Conservation (phyloP, 2,888 invertebrate genomes). For the Hyalella azteca region DNA sequence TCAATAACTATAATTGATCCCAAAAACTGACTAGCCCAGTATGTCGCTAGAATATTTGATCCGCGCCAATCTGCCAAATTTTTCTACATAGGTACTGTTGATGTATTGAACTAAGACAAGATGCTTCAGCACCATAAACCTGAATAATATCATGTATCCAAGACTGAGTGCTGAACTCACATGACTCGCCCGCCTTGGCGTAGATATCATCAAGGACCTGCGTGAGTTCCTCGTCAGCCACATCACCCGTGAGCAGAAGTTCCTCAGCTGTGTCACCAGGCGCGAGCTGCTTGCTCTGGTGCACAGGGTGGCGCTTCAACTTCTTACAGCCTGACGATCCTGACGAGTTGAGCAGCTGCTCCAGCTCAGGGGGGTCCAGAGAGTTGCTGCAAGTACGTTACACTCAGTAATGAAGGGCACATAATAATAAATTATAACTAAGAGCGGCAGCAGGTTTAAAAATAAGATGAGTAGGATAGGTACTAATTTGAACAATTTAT, state of each 20-base stretch:
- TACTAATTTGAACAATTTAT: too few species aligned
- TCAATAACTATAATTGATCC: too few species aligned
- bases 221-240: slow-evolving; percentile 53
- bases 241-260: slow-evolving; percentile 50
- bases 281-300: slow-evolving; percentile 49
- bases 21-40: too few species aligned
- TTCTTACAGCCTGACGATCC: slow-evolving; percentile 51
- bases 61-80: too few species aligned
- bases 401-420: too few species aligned
- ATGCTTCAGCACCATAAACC: too few species aligned
- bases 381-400: slow-evolving; percentile 48
- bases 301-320: slow-evolving; percentile 55
- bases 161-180: slow-evolving; percentile 40
- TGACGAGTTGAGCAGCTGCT: slow-evolving; percentile 50
- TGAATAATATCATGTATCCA: neutral
- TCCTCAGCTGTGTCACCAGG: slow-evolving; percentile 49
- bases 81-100: too few species aligned
- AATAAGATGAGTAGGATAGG: too few species aligned
- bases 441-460: neutral
- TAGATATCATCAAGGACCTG: slow-evolving; percentile 57
- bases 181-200: slow-evolving; percentile 57
- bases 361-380: slow-evolving; percentile 48
- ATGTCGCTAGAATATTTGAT: too few species aligned
- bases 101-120: too few species aligned
- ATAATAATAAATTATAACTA: neutral